phyloP scores from a whole-genome alignment of 2,113 vertebrate species.

The Galbula dea region DNA sequence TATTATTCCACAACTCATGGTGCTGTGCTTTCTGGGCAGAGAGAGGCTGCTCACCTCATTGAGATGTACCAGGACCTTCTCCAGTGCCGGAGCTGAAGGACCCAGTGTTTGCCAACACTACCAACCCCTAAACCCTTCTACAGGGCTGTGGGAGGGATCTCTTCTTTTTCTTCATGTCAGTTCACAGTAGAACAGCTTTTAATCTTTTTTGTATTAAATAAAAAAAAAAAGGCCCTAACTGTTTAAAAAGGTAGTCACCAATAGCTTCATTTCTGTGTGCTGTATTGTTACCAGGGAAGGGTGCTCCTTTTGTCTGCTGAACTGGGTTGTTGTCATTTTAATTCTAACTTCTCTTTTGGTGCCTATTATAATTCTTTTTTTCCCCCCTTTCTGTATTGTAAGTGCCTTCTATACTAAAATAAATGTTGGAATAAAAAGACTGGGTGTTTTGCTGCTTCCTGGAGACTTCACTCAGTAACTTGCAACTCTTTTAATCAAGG shows the following conservation, averaged over 20 bases:
- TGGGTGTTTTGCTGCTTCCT: neutral
- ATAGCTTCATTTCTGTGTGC: conserved; percentile 76
- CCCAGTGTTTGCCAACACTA: conserved; percentile 72
- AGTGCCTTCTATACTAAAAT: conserved; percentile 94
- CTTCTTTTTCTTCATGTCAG: conserved; percentile 31
- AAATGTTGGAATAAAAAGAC: conserved; percentile 81
- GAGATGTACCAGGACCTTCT: conserved; percentile 95
- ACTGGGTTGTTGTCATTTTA: conserved; percentile 63
- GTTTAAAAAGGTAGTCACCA: conserved; percentile 76
- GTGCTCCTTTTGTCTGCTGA: conserved; percentile 67
- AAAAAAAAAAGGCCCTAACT: conserved; percentile 55
- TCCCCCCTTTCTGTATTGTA: conserved; percentile 80
- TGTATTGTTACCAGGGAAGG: conserved; percentile 75
- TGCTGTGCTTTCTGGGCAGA: conserved; percentile 97
- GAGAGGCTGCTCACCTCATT: conserved; percentile 88
- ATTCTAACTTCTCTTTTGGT: conserved; percentile 69
- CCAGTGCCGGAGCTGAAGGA: conserved; percentile 81
- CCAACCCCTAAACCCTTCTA: conserved; percentile 74
- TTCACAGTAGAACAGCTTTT: conserved; percentile 75
- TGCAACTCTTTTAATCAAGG: neutral
- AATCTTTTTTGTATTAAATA: conserved; percentile 61
- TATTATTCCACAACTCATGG: conserved; percentile 99
- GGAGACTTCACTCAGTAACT: neutral
- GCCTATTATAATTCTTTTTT: neutral
- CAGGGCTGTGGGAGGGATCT: conserved; percentile 65